phyloP scores from a whole-genome alignment of 1,140 invertebrate genomes.

The Halesus radiatus region DNA sequence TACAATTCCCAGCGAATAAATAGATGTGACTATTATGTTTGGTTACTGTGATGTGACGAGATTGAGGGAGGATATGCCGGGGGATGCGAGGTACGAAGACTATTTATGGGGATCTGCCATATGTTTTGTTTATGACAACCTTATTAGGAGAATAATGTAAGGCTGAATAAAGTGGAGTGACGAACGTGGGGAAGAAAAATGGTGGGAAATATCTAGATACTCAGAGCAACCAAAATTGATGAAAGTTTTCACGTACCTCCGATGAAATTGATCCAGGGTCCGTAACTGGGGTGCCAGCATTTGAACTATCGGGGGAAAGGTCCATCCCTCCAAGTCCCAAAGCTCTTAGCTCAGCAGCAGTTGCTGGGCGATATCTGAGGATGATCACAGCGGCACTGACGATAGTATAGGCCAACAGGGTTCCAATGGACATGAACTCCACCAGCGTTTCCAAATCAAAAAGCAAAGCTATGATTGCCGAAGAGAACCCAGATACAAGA shows the following conservation, averaged over 20 bases:
- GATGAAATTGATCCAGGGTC: slow-evolving; percentile 68
- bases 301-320: slow-evolving; percentile 68
- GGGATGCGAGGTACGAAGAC: too few species aligned
- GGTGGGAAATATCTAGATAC: too few species aligned
- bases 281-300: slow-evolving; percentile 67
- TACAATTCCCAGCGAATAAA: too few species aligned
- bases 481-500: slow-evolving; percentile 82
- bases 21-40: too few species aligned
- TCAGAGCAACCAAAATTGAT: too few species aligned
- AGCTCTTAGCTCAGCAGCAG: slow-evolving; percentile 65
- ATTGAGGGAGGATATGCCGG: too few species aligned
- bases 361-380: slow-evolving; percentile 80
- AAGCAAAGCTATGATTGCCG: slow-evolving; percentile 85
- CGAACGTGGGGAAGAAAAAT: too few species aligned
- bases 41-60: too few species aligned
- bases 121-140: too few species aligned
- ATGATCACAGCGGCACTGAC: slow-evolving; percentile 92
- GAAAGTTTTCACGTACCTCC: slow-evolving; percentile 59
- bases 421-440: slow-evolving; percentile 96
- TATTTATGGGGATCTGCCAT: too few species aligned
- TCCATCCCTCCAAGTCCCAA: slow-evolving; percentile 65
- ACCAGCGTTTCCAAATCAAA: slow-evolving; percentile 93
- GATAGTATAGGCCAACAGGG: slow-evolving; percentile 90
- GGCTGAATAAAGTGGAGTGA: too few species aligned
- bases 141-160: too few species aligned